phyloP scores from a whole-genome alignment of 2,888 invertebrate genomes.

The Cantharis rufa region DNA sequence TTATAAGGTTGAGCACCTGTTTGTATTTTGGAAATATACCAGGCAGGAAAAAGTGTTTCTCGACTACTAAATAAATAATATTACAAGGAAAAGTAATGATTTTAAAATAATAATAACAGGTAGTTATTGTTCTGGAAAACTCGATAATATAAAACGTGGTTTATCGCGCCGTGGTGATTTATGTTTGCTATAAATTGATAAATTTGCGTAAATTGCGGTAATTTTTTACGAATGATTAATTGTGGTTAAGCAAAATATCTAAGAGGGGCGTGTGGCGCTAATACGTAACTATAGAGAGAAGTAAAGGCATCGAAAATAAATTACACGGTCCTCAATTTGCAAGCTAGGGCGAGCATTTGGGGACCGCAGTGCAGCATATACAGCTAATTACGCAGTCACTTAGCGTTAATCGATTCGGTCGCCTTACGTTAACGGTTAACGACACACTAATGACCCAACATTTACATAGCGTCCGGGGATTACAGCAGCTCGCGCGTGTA shows the following conservation, averaged over 20 bases:
- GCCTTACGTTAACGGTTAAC: constrained; percentile 59
- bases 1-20: not conserved
- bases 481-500: constrained; percentile 44
- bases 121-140: not conserved
- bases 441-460: constrained; percentile 58
- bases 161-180: not conserved
- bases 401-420: constrained; percentile 59
- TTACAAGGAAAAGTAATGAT: not conserved
- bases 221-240: constrained; percentile 9
- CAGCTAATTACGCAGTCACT: constrained; percentile 60
- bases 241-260: constrained; percentile 5
- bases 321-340: constrained; percentile 49
- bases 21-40: not conserved
- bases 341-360: constrained; percentile 38
- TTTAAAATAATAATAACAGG: not conserved
- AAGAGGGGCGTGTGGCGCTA: not conserved
- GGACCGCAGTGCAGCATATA: constrained; percentile 49
- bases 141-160: not conserved
- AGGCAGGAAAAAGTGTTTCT: not conserved
- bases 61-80: not conserved
- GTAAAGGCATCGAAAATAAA: constrained; percentile 36
- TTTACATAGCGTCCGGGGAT: constrained; percentile 53
- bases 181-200: not conserved
- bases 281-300: constrained; percentile 24
- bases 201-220: not conserved